phyloP scores from a whole-genome alignment of 2,113 vertebrate species.

The Ceyx margarethae region DNA sequence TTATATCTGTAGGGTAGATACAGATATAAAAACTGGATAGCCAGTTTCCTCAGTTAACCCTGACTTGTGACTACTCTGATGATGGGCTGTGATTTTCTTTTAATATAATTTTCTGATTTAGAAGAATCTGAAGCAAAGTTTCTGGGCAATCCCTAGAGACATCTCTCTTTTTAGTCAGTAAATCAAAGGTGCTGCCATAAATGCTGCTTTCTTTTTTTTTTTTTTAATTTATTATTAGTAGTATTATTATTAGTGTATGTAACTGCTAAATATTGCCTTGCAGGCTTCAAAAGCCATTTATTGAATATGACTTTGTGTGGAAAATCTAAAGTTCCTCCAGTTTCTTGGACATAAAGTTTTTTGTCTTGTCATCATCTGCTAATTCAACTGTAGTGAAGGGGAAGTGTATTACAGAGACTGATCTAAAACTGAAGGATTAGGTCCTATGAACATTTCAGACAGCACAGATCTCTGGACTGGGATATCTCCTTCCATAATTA shows the following conservation, averaged over 20 bases:
- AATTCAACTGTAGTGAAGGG: background rate
- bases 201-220: background rate
- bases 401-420: background rate
- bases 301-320: background rate
- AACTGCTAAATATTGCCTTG: background rate
- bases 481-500: background rate
- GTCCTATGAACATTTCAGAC: background rate
- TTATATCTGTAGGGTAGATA: conserved; percentile 25
- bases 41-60: conserved; percentile 27
- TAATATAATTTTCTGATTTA: conserved; percentile 36
- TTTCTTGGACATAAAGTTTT: background rate
- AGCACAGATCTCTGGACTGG: background rate
- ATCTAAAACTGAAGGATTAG: background rate
- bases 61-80: background rate
- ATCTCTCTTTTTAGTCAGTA: background rate
- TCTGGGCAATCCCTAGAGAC: background rate
- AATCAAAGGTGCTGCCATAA: background rate
- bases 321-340: background rate
- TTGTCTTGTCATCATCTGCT: background rate
- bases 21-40: background rate
- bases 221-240: background rate
- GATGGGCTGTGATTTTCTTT: conserved; percentile 38
- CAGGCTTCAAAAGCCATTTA: background rate
- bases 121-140: conserved; percentile 25
- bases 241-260: background rate